A percentile compares a stretch with the other conserved stretches of the same genome.
These are phyloP conservation scores for Procambarus clarkii DNA, from an alignment of 1,140 invertebrate genomes.

Conservation along the genomic window DNA sequence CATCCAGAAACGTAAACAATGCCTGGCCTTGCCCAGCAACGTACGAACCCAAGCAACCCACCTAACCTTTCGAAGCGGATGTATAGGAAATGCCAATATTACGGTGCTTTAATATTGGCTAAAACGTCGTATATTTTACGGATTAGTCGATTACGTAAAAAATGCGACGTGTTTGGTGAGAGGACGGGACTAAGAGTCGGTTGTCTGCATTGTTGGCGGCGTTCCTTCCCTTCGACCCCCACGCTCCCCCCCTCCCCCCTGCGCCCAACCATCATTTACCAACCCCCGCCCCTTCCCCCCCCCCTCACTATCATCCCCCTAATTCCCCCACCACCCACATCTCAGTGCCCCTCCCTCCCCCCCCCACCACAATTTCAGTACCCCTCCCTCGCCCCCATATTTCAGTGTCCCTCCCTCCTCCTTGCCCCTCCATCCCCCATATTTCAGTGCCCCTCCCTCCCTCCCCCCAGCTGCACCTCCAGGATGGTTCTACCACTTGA, in stretches of 20 bases:
- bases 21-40: too few relatives aligned
- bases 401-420: neutral
- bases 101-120: too few relatives aligned
- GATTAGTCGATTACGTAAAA: too few relatives aligned
- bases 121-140: too few relatives aligned
- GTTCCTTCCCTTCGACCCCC: neutral
- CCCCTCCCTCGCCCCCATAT: too few relatives aligned
- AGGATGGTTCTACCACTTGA: neutral
- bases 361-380: neutral
- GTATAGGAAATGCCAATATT: too few relatives aligned
- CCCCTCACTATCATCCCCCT: neutral
- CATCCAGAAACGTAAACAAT: too few relatives aligned
- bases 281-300: neutral
- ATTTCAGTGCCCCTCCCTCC: neutral
- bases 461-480: slow-evolving; percentile 7
- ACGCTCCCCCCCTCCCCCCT: neutral
- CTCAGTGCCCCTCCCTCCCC: neutral
- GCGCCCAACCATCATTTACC: too few relatives aligned
- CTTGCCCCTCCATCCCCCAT: neutral
- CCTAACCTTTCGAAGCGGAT: too few relatives aligned
- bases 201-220: slow-evolving; percentile 22
- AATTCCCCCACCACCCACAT: neutral
- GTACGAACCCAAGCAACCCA: too few relatives aligned
- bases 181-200: neutral
- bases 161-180: too few relatives aligned